Conservation (phyloP, 2,888 invertebrate species). For the Luperina testacea region DNA sequence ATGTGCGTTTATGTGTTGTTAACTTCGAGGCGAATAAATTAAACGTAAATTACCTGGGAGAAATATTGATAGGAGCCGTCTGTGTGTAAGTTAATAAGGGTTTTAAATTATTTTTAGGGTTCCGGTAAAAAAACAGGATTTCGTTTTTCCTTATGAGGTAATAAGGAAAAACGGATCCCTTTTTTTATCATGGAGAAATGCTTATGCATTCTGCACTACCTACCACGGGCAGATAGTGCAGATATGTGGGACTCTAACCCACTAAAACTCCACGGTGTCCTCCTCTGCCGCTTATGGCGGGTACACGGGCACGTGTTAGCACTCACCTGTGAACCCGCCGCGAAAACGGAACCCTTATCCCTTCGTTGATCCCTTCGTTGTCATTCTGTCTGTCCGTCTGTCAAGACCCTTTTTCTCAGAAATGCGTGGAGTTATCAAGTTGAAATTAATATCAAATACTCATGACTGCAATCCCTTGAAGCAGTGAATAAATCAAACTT, state of each 20-base stretch:
- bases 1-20: slow-evolving; percentile 51
- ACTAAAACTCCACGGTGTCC: no score
- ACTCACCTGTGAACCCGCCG: no score
- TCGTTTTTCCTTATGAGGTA: no score
- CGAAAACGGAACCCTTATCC: not conserved
- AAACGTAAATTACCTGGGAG: slow-evolving; percentile 27
- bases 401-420: not conserved
- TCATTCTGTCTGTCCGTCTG: not conserved
- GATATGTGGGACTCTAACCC: no score
- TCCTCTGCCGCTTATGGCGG: no score
- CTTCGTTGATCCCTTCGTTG: not conserved
- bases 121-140: not conserved
- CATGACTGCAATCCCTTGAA: not conserved
- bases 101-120: not conserved
- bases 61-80: slow-evolving; percentile 15
- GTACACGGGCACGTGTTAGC: no score
- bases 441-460: not conserved
- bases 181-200: no score
- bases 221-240: no score
- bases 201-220: no score
- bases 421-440: not conserved
- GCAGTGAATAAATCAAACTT: not conserved
- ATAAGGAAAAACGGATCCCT: not conserved
- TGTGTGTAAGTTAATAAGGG: not conserved
- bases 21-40: slow-evolving; percentile 37